Percentiles rank a stretch among this genome's conserved stretches.
These are phyloP conservation scores for Drosophila koepferae DNA, from an alignment of 2,888 invertebrate genomes.

Conservation along the genomic window DNA sequence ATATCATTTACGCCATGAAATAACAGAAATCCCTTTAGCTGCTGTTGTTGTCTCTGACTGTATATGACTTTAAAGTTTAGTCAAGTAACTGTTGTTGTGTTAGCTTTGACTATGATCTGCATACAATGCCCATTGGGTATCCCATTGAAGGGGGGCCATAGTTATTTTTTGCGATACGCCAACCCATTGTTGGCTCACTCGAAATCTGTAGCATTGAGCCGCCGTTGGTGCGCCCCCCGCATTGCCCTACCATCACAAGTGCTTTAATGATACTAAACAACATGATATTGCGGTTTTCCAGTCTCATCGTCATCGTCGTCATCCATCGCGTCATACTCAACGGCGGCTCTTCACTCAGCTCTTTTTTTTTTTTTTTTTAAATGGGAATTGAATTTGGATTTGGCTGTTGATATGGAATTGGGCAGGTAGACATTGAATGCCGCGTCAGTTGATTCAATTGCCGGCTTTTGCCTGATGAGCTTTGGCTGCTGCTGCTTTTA, in stretches of 20 bases:
- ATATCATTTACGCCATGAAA: constrained; percentile 52
- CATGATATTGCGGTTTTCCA: constrained; percentile 68
- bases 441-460: constrained; percentile 61
- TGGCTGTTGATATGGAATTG: constrained; percentile 25
- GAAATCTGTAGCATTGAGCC: constrained; percentile 64
- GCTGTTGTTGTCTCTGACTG: constrained; percentile 3
- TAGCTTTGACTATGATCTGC: constrained; percentile 55
- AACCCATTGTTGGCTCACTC: constrained; percentile 62
- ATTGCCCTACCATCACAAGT: constrained; percentile 6
- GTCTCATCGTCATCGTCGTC: constrained; percentile 33
- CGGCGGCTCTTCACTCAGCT: constrained; percentile 26
- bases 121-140: constrained; percentile 66
- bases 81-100: constrained; percentile 44
- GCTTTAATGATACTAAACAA: constrained; percentile 70
- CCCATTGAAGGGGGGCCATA: constrained; percentile 21
- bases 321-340: constrained; percentile 33
- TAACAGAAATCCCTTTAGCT: constrained; percentile 40
- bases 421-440: constrained; percentile 73
- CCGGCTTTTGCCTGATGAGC: constrained; percentile 54
- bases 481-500: constrained; percentile 48
- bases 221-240: not conserved
- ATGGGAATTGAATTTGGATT: constrained; percentile 47
- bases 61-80: constrained; percentile 13
- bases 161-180: constrained; percentile 35
- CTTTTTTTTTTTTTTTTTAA: constrained; percentile 24